A percentile compares a stretch with the other conserved stretches of the same genome.
phyloP scores from a whole-genome alignment of 2,888 invertebrate genomes.

The Acanthosoma haemorrhoidale region DNA sequence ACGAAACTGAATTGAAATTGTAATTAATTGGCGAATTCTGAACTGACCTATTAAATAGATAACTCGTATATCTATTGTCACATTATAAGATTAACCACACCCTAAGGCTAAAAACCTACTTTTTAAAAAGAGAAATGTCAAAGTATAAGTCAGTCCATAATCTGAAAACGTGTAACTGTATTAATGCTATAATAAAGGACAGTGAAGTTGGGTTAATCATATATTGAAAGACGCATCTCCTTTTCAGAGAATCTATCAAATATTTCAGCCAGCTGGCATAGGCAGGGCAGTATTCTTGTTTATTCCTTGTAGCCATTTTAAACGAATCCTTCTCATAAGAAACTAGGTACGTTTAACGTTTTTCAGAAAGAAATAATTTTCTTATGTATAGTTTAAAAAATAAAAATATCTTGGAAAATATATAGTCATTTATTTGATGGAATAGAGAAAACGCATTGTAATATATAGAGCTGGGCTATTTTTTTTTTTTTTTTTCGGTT shows the following conservation, averaged over 20 bases:
- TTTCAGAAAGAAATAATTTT: neutral
- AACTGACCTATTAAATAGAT: neutral
- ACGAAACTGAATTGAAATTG: neutral
- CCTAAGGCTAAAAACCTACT: neutral
- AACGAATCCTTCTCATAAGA: neutral
- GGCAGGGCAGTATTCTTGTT: neutral
- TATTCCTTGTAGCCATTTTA: slow-evolving; percentile 16
- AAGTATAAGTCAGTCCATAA: neutral
- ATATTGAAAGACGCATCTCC: slow-evolving; percentile 18
- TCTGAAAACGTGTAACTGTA: neutral
- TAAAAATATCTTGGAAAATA: neutral
- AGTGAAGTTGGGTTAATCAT: neutral
- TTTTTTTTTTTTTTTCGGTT: no score
- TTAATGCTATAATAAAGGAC: neutral
- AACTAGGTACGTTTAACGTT: neutral
- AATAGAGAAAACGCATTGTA: no score
- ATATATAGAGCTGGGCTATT: no score
- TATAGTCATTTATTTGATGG: neutral
- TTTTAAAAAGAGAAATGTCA: neutral
- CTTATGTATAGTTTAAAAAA: neutral
- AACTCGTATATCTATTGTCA: neutral
- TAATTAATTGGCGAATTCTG: neutral
- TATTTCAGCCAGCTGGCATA: slow-evolving; percentile 23
- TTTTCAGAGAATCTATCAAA: slow-evolving; percentile 15
- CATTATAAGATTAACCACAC: slow-evolving; percentile 13